Base-by-base conservation (phyloP, 2,888 invertebrate species). In the Nebria salina region DNA sequence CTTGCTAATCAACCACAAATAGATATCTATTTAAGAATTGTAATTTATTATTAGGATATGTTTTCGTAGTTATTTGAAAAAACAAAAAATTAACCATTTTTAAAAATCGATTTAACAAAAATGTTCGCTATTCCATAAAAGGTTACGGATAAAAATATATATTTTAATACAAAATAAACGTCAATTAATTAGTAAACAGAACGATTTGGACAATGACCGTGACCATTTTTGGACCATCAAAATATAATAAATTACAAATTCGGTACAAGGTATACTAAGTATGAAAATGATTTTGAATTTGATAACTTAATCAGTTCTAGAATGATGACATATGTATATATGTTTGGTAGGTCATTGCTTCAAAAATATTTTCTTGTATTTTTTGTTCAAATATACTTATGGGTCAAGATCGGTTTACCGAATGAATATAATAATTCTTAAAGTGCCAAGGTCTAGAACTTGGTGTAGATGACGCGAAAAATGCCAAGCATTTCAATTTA, bases 261-360 rank as follows among this genome's bases (percentile, higher is more conserved):
- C 34, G 34, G 2, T 34, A 34, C 34, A 34, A 34, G 34, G 34
- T 34, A 34, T 34, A 34, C 34, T 34, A 34, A 34, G 34, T 34
- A 1, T 34, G 34, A 34, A 34, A 34, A 34, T 34, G 34, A 34
- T 34, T 34, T 34, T 34, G 1, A 34, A 34, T 34, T 34, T 34
- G 34, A 34, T 34, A 34, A 34, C 34, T 34, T 34, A 5, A 34
- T 34, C 34, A 34, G 34, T 34, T 1, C 34, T 34, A 34, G 34
- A 34, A 34, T 34, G 34, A 34, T 72, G 70, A 80, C 75, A 68
- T 68, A 25, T 25, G 68, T 75, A 66, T 75, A 74, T 13, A 54
- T 54, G 54, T 54, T 54, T 54, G 54, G 54, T 54, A 54, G 54
- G 54, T 54, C 54, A 13, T 54, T 54, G 54, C 54, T 54, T 54